Evolutionary conservation across 2,113 vertebrate species (phyloP), one percentile per base, ranked within the genome.

Genomic region (Bucco capensis): DNA sequence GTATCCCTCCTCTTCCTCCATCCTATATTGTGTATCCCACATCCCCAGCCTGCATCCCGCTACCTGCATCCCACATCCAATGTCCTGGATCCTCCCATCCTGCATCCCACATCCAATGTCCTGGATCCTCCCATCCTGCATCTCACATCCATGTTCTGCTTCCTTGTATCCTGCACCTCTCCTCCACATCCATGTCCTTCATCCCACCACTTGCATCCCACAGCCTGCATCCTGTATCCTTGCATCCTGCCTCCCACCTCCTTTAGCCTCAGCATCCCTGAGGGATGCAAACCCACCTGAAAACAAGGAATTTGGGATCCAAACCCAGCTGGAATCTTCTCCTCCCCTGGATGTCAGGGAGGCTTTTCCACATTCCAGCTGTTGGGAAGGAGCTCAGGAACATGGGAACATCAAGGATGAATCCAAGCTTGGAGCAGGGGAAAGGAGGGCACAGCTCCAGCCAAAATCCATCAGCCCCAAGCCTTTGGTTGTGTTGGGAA

Each of bases 301-400:
- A 71, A 3, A 0, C 19, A 11, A 30, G 73, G 61, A 67, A 8
- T 56, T 64, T 3, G 27, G 66, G 57, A 67, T 82, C 17, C 38
- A 73, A 83, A n/a, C 6, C 22, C 76, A 65, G 21, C 28, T 47
- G 19, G 9, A 8, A 2, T 64, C 74, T 58, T 47, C 16, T 10
- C n/a, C 10, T 0, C 0, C 1, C 6, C 14, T 8, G 12, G 3
- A n/a, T 2, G 5, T 0, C 31, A 22, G 0, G 2, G 7, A 5
- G 4, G 3, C 0, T 14, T 81, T 49, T 17, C 30, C 4, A 0
- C 1, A 1, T 49, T 19, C 42, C 6, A 1, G 19, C 19, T 42
- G 49, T 71, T 0, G 0, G 81, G 84, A 73, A 81, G 27, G 42
- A 53, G 3, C 14, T 62, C 54, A 19, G 24, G 38, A 16, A 77